Percentiles rank a stretch among this genome's conserved stretches.
Conservation (phyloP, 2,797 vertebrate species). For the Spondyliosoma cantharus region DNA sequence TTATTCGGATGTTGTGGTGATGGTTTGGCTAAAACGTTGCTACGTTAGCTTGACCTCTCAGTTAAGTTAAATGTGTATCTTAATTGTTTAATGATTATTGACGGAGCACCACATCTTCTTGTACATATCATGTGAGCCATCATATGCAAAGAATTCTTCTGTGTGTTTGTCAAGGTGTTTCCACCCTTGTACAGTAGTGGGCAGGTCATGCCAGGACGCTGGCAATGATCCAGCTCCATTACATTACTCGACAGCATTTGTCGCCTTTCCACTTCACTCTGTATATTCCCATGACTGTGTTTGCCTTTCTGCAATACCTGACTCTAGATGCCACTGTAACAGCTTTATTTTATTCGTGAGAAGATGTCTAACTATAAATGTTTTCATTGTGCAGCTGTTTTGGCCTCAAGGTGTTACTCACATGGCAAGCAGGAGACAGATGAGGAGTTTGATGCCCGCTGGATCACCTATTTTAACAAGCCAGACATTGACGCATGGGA, state of each 20-base stretch:
- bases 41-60: too few relatives aligned
- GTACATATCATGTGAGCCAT: too few relatives aligned
- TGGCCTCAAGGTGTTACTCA: slow-evolving; percentile 90
- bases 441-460: slow-evolving; percentile 98
- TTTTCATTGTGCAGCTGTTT: slow-evolving; percentile 70
- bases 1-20: not conserved
- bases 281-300: slow-evolving; percentile 15
- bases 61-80: too few relatives aligned
- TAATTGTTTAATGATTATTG: too few relatives aligned
- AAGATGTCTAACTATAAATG: not conserved
- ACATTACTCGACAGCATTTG: slow-evolving; percentile 13
- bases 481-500: slow-evolving; percentile 98
- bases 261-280: slow-evolving; percentile 6
- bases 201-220: slow-evolving; percentile 33
- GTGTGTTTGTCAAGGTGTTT: not conserved
- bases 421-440: slow-evolving; percentile 94
- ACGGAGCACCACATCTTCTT: rapidly evolving
- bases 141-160: not conserved
- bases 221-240: slow-evolving; percentile 52
- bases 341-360: not conserved
- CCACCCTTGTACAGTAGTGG: not conserved
- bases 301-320: slow-evolving; percentile 1
- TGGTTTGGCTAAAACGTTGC: too few relatives aligned
- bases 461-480: slow-evolving; percentile 98
- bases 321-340: slow-evolving; percentile 3